Conservation (phyloP, 2,797 vertebrate species). For the Cercopithecus petaurista region DNA sequence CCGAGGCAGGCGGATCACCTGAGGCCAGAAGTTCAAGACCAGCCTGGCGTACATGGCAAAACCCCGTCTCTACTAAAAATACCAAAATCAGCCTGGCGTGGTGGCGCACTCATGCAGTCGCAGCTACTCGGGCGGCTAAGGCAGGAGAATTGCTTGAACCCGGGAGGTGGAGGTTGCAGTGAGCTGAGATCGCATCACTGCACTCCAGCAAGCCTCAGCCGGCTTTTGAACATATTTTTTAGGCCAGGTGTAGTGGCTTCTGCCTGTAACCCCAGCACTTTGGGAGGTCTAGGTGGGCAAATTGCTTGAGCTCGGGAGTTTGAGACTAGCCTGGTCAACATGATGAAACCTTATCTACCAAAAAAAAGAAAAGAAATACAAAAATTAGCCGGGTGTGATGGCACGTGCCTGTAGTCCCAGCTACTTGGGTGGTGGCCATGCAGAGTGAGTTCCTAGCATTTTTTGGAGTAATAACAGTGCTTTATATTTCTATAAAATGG, state of each 20-base stretch:
- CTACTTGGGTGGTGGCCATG: background rate
- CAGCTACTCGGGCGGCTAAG: background rate
- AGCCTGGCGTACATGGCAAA: background rate
- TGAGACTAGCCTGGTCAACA: background rate
- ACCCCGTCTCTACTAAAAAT: background rate
- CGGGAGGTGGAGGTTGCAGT: no score
- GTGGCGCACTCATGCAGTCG: background rate
- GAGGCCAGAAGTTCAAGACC: background rate
- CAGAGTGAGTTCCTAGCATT: background rate
- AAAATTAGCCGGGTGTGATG: background rate
- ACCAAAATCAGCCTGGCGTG: background rate
- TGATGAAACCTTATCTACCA: background rate
- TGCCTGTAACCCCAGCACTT: background rate
- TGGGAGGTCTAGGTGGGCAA: background rate
- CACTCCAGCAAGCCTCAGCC: no score
- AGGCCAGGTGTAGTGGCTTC: background rate
- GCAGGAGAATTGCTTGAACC: no score
- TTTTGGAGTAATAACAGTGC: background rate
- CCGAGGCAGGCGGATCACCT: background rate
- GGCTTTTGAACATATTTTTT: background rate
- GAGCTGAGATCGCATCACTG: no score
- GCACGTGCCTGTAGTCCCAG: background rate
- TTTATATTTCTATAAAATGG: background rate
- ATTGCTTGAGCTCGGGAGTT: background rate
- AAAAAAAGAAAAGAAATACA: background rate